phyloP scores from a whole-genome alignment of 2,888 invertebrate genomes.

The Mellilla xanthometata region DNA sequence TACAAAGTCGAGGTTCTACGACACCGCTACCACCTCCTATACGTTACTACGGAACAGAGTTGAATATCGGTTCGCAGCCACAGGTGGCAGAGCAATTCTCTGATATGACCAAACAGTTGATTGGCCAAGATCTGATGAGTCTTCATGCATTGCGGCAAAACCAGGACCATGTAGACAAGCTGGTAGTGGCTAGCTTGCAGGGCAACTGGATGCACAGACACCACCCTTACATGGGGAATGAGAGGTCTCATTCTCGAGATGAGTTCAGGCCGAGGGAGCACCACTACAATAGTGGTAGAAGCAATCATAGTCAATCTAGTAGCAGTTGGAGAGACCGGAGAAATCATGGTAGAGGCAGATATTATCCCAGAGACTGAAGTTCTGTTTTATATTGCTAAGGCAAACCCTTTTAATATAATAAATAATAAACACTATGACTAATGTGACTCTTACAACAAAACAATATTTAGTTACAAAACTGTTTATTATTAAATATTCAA shows the following conservation, averaged over 20 bases:
- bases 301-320: not conserved
- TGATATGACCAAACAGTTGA: constrained; percentile 63
- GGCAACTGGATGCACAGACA: constrained; percentile 76
- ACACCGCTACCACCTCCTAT: constrained; percentile 62
- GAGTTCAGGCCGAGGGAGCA: constrained; percentile 39
- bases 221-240: constrained; percentile 64
- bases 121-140: constrained; percentile 43
- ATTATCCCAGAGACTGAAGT: constrained; percentile 42
- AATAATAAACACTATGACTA: too few species aligned
- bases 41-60: constrained; percentile 58
- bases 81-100: constrained; percentile 62
- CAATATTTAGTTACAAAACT: too few species aligned
- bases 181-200: constrained; percentile 71
- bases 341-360: constrained; percentile 49
- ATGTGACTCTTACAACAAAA: too few species aligned
- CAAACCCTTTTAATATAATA: too few species aligned
- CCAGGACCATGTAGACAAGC: constrained; percentile 50
- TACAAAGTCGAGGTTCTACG: constrained; percentile 64
- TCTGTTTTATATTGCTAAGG: not conserved
- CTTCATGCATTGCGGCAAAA: constrained; percentile 39
- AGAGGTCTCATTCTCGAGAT: constrained; percentile 46
- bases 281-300: constrained; percentile 12
- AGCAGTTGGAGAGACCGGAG: constrained; percentile 53
- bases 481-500: not conserved
- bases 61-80: constrained; percentile 47